Conservation (phyloP, 2,113 vertebrate species). For the Chascanopsetta lugubris region DNA sequence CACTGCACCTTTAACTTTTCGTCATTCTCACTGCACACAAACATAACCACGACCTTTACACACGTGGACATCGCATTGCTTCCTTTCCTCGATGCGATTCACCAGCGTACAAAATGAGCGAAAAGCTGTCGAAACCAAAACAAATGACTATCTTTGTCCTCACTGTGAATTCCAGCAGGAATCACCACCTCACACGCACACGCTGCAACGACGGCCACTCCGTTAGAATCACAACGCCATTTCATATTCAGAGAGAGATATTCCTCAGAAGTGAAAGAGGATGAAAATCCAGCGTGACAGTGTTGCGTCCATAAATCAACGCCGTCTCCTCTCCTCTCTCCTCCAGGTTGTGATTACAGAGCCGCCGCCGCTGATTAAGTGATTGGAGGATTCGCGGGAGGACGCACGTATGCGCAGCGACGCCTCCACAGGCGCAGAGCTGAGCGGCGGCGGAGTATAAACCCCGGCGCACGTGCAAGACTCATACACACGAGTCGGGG, state of each 20-base stretch:
- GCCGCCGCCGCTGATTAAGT: neutral
- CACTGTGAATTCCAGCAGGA: neutral
- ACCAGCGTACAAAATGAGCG: neutral
- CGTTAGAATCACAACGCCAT: neutral
- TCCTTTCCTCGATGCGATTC: no score
- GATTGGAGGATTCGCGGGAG: neutral
- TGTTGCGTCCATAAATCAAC: neutral
- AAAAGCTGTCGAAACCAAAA: neutral
- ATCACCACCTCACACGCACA: slow-evolving; percentile 6
- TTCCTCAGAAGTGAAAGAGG: neutral
- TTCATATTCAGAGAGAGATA: slow-evolving; percentile 12
- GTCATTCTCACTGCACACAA: neutral
- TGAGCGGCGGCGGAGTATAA: neutral
- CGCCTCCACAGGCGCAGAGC: no score
- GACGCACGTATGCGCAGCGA: no score
- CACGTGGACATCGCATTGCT: no score
- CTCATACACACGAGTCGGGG: neutral
- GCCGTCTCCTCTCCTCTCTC: slow-evolving; percentile 1
- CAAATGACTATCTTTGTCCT: neutral
- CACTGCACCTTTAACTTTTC: slow-evolving; percentile 2
- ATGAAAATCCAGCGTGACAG: neutral
- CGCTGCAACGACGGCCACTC: neutral
- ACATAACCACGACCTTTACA: neutral
- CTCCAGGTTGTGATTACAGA: neutral
- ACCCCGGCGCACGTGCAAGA: neutral